Evolutionary conservation across 2,888 invertebrate genomes (phyloP), one percentile per base, ranked within the genome.

Genomic region (Mythimna albipuncta): DNA sequence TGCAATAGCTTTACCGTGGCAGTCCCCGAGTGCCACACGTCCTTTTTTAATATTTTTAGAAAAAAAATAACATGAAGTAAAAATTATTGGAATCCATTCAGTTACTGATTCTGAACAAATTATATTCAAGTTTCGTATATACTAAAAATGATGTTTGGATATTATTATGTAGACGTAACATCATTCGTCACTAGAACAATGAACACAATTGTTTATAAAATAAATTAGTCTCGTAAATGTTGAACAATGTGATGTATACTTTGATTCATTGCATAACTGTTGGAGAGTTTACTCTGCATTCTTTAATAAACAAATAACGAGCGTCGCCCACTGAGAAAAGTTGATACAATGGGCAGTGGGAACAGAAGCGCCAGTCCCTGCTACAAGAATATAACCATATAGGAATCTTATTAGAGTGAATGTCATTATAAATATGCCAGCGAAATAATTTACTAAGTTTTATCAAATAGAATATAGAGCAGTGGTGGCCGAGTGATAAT

Each of bases 281-380:
- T 10, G 50, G 41, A 72, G 58, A 77, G 69, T 82, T 32, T 79
- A 44, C 32, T 61, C 63, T 57, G 72, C 69, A 72, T 72, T 82
- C 65, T 82, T 77, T 80, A 57, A 47, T 64, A 80, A 82, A 69
- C 79, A 80, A 80, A 80, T 73, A 64, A 50, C 19, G n/a, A 26
- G n/a, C 13, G 55, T 63, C 82, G 68, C 79, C 73, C 73, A 82
- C 79, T 65, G 55, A 32, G 26, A 66, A 62, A 77, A 69, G 65
- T 11, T 57, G 58, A 10, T 65, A n/a, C 63, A 82, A 38, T 38
- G 26, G 19, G 6, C 11, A 59, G 55, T 44, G 19, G 0, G 0
- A 38, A 0, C 52, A 77, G 78, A 77, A 79, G 82, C 7, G 16
- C 1, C 6, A 58, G 13, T 61, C 32, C 7, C 3, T 63, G 11